phyloP scores from a whole-genome alignment of 2,797 vertebrate genomes.

The Odontamblyopus lacepedii region DNA sequence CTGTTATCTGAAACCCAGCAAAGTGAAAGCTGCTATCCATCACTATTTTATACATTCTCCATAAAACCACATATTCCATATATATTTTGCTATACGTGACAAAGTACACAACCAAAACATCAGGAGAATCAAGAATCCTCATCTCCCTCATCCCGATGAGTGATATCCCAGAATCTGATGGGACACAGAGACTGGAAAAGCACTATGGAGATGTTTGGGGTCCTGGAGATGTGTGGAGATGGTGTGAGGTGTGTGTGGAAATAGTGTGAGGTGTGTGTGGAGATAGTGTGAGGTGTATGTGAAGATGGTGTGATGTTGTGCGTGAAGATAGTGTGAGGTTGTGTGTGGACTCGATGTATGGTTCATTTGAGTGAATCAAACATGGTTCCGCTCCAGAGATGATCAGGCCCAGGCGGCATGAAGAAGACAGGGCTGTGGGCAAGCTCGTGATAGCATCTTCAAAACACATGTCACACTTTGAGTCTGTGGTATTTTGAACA shows the following conservation, averaged over 20 bases:
- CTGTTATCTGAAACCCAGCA: no score
- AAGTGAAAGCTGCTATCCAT: no score
- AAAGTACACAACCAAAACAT: constrained; percentile 1
- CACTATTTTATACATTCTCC: no score
- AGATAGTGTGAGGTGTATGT: not conserved
- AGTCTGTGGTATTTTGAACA: constrained; percentile 2
- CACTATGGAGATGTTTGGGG: constrained; percentile 23
- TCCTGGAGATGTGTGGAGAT: no score
- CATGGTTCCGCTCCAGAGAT: constrained; percentile 33
- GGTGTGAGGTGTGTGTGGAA: no score
- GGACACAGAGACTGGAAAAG: constrained; percentile 34
- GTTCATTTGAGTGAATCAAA: constrained; percentile 64
- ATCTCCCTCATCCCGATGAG: constrained; percentile 9
- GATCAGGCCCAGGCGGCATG: constrained; percentile 24
- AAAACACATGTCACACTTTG: not conserved
- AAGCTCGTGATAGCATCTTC: constrained; percentile 46
- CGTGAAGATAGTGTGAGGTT: constrained; percentile 16
- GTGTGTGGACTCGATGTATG: constrained; percentile 6
- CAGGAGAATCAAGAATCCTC: constrained; percentile 19
- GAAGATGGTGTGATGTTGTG: constrained; percentile 1
- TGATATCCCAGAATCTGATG: constrained; percentile 40
- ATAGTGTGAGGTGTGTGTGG: no score
- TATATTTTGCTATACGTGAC: no score
- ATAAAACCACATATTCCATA: no score
- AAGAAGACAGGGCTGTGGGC: constrained; percentile 22